Conservation (phyloP, 2,113 vertebrate species). For the Kryptolebias marmoratus region DNA sequence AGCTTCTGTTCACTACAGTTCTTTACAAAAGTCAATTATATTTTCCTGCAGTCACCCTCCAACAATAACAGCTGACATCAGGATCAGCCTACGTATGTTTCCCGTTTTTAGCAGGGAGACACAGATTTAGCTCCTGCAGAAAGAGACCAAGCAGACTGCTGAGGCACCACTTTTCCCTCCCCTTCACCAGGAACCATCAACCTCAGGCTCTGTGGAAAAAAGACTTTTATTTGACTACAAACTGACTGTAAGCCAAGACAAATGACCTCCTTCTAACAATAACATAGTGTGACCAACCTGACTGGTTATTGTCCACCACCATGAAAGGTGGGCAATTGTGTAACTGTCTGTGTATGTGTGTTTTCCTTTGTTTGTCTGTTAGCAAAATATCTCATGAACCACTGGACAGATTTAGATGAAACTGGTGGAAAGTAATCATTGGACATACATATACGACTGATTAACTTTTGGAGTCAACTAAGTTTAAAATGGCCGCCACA, state of each 20-base stretch:
- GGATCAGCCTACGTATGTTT: constrained; percentile 56
- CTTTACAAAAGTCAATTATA: constrained; percentile 67
- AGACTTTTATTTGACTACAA: constrained; percentile 46
- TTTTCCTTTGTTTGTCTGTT: too few species aligned
- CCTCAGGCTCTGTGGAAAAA: constrained; percentile 31
- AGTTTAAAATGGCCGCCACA: too few species aligned
- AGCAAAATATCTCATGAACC: too few species aligned
- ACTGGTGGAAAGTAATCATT: too few species aligned
- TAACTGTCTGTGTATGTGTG: too few species aligned
- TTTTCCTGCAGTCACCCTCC: constrained; percentile 71
- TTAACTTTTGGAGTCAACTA: too few species aligned
- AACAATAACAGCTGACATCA: constrained; percentile 78
- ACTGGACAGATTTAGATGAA: too few species aligned
- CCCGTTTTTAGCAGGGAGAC: constrained; percentile 63
- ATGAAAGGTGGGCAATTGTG: too few species aligned
- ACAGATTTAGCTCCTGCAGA: constrained; percentile 52
- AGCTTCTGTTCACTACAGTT: constrained; percentile 60
- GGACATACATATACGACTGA: too few species aligned
- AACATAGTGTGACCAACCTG: neutral
- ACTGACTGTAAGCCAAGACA: constrained; percentile 22
- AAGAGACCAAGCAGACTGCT: constrained; percentile 59
- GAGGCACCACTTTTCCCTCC: constrained; percentile 57
- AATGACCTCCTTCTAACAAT: constrained; percentile 17
- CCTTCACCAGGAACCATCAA: constrained; percentile 23
- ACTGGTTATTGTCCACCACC: constrained; percentile 34